Percentiles rank a stretch among this genome's conserved stretches.
Conservation (phyloP, 2,888 invertebrate genomes). For the Alcis repandata region DNA sequence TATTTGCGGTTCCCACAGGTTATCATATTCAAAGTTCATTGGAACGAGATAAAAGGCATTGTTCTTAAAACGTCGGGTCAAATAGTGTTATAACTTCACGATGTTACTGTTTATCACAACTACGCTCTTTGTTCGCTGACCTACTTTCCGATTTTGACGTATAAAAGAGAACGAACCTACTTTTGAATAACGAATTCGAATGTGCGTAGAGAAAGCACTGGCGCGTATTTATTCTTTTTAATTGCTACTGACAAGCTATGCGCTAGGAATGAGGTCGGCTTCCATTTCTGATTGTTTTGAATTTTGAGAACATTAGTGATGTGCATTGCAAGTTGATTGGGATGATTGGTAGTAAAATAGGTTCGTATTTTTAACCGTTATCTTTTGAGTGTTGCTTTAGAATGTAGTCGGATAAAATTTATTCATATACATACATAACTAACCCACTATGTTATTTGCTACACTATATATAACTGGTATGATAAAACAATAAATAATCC, state of each 20-base stretch:
- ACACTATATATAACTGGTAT: too few relatives aligned
- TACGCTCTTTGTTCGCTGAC: slow-evolving; percentile 66
- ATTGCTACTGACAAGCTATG: slow-evolving; percentile 47
- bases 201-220: slow-evolving; percentile 49
- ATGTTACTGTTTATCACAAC: slow-evolving; percentile 59
- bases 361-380: slow-evolving; percentile 12
- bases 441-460: too few relatives aligned
- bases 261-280: slow-evolving; percentile 43
- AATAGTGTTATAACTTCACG: slow-evolving; percentile 61
- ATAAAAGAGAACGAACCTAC: slow-evolving; percentile 45
- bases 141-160: slow-evolving; percentile 61
- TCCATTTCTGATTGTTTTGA: slow-evolving; percentile 45
- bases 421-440: too few relatives aligned
- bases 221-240: slow-evolving; percentile 49
- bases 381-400: neutral
- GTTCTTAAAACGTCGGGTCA: slow-evolving; percentile 68
- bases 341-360: slow-evolving; percentile 16
- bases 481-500: neutral
- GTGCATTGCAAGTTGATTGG: slow-evolving; percentile 9
- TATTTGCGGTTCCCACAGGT: slow-evolving; percentile 76
- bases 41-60: slow-evolving; percentile 76
- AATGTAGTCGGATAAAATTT: neutral
- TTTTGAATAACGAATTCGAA: slow-evolving; percentile 42
- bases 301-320: slow-evolving; percentile 33
- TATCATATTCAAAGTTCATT: slow-evolving; percentile 78